These are phyloP conservation scores for Platycercus adscitus DNA, from an alignment of 2,113 vertebrate species.

Conservation along the genomic window DNA sequence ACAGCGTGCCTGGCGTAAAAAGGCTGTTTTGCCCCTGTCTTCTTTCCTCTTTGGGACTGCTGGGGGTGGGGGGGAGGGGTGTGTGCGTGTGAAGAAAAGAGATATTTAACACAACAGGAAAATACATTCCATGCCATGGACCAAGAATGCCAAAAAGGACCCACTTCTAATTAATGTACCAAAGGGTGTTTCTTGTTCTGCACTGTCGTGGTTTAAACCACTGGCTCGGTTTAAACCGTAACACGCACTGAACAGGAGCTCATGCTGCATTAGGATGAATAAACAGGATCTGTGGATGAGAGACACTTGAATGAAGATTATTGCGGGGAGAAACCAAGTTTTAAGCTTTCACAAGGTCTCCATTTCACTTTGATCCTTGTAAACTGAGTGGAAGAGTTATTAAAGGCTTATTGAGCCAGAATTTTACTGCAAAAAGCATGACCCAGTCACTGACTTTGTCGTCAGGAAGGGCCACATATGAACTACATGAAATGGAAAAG, in stretches of 20 bases:
- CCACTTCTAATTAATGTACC: background rate
- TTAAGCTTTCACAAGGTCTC: background rate
- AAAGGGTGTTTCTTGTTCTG: background rate
- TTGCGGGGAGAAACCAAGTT: background rate
- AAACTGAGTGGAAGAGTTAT: background rate
- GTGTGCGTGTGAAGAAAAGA: too few species aligned
- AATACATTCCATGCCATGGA: accelerated
- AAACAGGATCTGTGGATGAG: background rate
- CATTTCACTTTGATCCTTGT: background rate
- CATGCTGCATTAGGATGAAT: background rate
- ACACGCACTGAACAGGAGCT: background rate
- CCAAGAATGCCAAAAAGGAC: background rate
- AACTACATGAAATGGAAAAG: background rate
- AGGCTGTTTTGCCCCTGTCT: background rate
- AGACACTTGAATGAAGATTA: background rate
- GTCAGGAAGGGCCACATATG: accelerated
- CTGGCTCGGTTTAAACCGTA: too few species aligned
- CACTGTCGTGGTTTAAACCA: too few species aligned
- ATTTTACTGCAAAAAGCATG: background rate
- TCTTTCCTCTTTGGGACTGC: background rate
- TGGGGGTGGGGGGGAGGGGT: background rate
- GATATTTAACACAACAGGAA: background rate
- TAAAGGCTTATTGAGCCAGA: background rate
- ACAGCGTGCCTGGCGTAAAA: background rate
- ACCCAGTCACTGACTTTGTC: background rate